phyloP scores from a whole-genome alignment of 2,797 vertebrate species.

The Fistularia tabacaria region DNA sequence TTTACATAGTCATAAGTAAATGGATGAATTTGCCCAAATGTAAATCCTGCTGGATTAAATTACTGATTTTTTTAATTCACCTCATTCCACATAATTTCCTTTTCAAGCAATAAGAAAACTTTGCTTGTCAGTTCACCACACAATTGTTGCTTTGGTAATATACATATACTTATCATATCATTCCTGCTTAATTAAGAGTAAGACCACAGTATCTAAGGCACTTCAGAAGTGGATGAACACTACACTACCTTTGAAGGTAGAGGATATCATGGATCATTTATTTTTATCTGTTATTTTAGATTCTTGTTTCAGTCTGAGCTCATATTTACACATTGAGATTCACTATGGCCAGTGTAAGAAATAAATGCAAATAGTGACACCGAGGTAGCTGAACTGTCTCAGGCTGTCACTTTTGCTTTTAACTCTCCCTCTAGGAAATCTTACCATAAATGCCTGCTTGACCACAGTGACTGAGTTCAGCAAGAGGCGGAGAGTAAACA shows the following conservation, averaged over 20 bases:
- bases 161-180: not conserved
- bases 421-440: no score
- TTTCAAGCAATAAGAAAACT: no score
- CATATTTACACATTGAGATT: conserved; percentile 42
- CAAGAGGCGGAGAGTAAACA: no score
- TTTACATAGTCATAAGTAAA: not conserved
- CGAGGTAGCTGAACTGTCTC: no score
- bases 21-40: not conserved
- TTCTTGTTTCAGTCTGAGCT: conserved; percentile 37
- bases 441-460: no score
- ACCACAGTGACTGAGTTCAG: no score
- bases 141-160: no score
- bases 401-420: no score
- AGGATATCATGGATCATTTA: conserved; percentile 62
- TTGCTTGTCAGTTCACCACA: no score
- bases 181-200: not conserved
- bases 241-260: conserved; percentile 75
- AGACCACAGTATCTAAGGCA: conserved; percentile 44
- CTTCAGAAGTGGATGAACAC: conserved; percentile 79
- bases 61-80: no score
- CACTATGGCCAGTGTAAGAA: not conserved
- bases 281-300: conserved; percentile 70
- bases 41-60: no score
- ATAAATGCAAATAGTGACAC: not conserved
- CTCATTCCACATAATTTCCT: no score